Conservation (phyloP, 2,888 invertebrate genomes). For the Pollenia angustigena region DNA sequence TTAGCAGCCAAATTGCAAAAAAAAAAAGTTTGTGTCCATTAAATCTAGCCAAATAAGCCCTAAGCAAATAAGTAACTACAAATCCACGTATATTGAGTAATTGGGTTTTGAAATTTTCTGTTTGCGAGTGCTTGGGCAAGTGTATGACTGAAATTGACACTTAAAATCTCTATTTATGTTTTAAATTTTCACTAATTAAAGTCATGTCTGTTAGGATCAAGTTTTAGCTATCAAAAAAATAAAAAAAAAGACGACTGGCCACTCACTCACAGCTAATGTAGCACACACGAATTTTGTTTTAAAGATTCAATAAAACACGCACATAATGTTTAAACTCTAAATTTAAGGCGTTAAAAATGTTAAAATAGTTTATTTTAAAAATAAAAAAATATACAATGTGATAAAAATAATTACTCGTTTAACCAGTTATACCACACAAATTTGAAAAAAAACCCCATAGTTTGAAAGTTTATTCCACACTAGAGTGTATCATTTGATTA, state of each 20-base stretch:
- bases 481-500: neutral
- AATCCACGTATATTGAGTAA: neutral
- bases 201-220: constrained; percentile 20
- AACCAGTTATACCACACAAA: constrained; percentile 12
- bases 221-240: neutral
- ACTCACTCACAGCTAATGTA: neutral
- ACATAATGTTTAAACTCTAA: neutral
- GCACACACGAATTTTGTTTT: neutral
- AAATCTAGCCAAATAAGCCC: constrained; percentile 55
- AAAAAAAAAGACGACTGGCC: constrained; percentile 4
- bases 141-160: constrained; percentile 61
- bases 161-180: constrained; percentile 61
- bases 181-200: constrained; percentile 59
- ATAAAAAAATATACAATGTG: neutral
- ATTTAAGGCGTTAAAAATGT: neutral
- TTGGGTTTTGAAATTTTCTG: constrained; percentile 28
- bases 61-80: constrained; percentile 1
- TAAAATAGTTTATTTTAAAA: neutral
- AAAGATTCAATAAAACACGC: neutral
- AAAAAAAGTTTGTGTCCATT: constrained; percentile 31
- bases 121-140: neutral
- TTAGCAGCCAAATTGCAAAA: constrained; percentile 55
- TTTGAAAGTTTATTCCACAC: neutral
- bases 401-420: neutral
- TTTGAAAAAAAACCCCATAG: neutral